These are phyloP conservation scores for Acipenser transmontanus DNA, from an alignment of 2,797 vertebrate species.

Conservation along the genomic window DNA sequence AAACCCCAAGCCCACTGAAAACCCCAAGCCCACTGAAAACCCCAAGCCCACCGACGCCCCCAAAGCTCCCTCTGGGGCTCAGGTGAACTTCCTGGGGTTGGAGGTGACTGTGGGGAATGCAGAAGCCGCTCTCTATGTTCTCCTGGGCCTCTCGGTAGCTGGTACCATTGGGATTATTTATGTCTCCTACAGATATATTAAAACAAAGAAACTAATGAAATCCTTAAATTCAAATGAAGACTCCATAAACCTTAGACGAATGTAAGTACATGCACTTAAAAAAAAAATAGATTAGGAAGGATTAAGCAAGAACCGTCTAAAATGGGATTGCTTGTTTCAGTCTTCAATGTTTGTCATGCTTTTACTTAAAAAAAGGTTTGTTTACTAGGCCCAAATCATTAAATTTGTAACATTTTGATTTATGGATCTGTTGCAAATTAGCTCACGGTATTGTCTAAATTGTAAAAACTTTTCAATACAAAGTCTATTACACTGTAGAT, in stretches of 20 bases:
- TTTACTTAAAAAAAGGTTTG: background rate
- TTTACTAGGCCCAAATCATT: background rate
- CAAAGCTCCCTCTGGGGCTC: background rate
- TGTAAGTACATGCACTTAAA: conserved; percentile 19
- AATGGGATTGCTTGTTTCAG: conserved; percentile 25
- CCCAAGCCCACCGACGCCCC: conserved; percentile 12
- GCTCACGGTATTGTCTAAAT: too few relatives aligned
- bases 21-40: background rate
- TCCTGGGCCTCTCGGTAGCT: conserved; percentile 40
- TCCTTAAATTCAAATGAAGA: background rate
- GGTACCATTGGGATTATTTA: conserved; percentile 20
- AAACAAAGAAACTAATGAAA: background rate
- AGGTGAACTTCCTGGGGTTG: conserved; percentile 48
- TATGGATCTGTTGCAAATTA: too few relatives aligned
- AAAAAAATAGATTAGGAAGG: conserved; percentile 2
- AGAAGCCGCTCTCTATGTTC: conserved; percentile 38
- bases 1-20: too few relatives aligned
- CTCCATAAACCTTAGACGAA: conserved; percentile 23
- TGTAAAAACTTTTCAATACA: too few relatives aligned
- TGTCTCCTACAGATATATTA: conserved; percentile 18
- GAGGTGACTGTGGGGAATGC: conserved; percentile 36
- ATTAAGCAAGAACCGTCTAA: too few relatives aligned
- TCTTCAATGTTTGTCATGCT: conserved; percentile 24
- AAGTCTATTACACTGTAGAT: too few relatives aligned
- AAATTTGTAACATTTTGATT: too few relatives aligned